A percentile compares a stretch with the other conserved stretches of the same genome.
Evolutionary conservation across 92 coral and sea anemone genomes (phyloP).

Genomic region (Plumapathes pennacea): DNA sequence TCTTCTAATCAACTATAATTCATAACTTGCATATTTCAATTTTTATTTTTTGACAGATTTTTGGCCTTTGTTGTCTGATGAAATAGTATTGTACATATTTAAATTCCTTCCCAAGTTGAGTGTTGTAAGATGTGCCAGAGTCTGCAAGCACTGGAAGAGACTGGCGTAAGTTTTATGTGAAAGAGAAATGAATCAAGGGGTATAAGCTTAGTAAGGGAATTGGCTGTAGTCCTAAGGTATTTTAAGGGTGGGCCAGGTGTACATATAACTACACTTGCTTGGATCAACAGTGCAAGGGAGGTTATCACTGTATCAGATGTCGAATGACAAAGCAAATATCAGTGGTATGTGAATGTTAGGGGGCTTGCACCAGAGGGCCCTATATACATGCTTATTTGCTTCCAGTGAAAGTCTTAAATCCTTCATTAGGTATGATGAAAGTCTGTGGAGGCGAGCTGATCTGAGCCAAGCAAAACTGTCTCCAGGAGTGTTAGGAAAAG

Average conservation of each 20-base stretch:
- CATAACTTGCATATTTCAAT: too few species aligned
- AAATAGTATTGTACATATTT: slow-evolving; percentile 82
- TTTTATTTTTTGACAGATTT: slow-evolving; percentile 41
- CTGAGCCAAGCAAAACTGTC: slow-evolving; percentile 57
- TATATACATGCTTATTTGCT: not conserved
- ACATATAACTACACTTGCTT: too few species aligned
- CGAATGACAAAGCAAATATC: too few species aligned
- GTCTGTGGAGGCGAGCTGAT: slow-evolving; percentile 83
- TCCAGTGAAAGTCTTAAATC: not conserved
- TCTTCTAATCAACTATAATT: too few species aligned
- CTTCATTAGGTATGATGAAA: slow-evolving; percentile 77
- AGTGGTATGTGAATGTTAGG: too few species aligned
- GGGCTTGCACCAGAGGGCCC: too few species aligned
- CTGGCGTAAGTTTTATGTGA: slow-evolving; percentile 66
- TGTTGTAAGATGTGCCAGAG: slow-evolving; percentile 71
- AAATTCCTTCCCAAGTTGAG: slow-evolving; percentile 67
- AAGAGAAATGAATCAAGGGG: not conserved
- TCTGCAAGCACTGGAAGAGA: slow-evolving; percentile 90
- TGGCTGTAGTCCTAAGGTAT: too few species aligned
- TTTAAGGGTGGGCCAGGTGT: too few species aligned
- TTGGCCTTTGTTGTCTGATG: slow-evolving; percentile 87
- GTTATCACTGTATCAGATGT: too few species aligned
- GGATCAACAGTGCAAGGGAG: too few species aligned
- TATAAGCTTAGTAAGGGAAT: too few species aligned
- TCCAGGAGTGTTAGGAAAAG: slow-evolving; percentile 64